Percentiles rank a stretch among this genome's conserved stretches.
These are phyloP conservation scores for Leistus spinibarbis DNA, from an alignment of 2,888 invertebrate genomes.

Conservation along the genomic window DNA sequence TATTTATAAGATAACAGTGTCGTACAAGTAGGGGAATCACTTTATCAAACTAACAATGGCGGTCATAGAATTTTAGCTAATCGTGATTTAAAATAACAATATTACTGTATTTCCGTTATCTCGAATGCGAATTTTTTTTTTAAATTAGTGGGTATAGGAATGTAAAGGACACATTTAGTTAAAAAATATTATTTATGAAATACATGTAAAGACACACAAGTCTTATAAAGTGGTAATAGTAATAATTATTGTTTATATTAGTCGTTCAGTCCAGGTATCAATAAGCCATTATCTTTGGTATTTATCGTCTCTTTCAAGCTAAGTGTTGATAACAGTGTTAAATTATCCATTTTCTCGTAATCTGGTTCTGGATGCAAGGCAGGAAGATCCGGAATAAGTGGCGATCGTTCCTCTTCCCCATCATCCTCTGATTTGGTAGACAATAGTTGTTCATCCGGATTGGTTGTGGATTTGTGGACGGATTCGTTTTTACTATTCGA, in stretches of 20 bases:
- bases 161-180: constrained; percentile 3
- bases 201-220: constrained; percentile 16
- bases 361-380: constrained; percentile 51
- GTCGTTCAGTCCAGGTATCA: constrained; percentile 33
- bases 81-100: too few relatives aligned
- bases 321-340: constrained; percentile 53
- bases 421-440: constrained; percentile 21
- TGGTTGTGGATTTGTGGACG: not conserved
- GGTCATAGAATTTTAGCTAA: too few relatives aligned
- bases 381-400: constrained; percentile 44
- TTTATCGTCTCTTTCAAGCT: constrained; percentile 49
- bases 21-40: not conserved
- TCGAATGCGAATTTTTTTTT: too few relatives aligned
- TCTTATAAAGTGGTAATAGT: constrained; percentile 1
- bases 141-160: not conserved
- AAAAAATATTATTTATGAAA: constrained; percentile 34
- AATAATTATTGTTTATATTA: not conserved
- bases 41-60: too few relatives aligned
- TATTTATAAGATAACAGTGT: constrained; percentile 2
- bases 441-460: not conserved
- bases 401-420: constrained; percentile 40
- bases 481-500: constrained; percentile 6
- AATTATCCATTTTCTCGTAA: constrained; percentile 56
- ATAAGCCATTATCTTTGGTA: constrained; percentile 22
- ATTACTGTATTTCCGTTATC: too few relatives aligned